Evolutionary conservation across 2,888 invertebrate genomes (phyloP), one percentile per base, ranked within the genome.

Genomic region (Sinotaia quadrata): DNA sequence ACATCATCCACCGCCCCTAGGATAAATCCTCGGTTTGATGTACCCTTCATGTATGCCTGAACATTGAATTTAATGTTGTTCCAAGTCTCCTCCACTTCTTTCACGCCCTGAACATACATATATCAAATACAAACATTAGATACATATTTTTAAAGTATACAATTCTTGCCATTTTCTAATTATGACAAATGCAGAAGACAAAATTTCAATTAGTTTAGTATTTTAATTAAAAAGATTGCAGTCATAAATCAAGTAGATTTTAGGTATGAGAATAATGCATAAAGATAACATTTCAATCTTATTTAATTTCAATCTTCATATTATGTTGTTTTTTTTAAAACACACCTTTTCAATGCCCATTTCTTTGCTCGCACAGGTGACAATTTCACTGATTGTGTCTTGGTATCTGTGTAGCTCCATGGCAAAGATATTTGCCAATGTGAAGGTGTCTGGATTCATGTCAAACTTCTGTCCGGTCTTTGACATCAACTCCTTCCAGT

Each of bases 341-440:
- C 69, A 59, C 62, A 88, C 88, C 86, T 93, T 93, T 87, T 97
- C 97, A 80, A 97, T 96, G n/a, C 93, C 92, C 83, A 96, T 89
- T 87, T 97, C 97, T 83, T 96, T 96, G 74, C 94, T 93, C 36
- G 97, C 96, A 85, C 93, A 93, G 75, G 92, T 94, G 33, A 97
- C 93, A 67, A 97, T 96, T 84, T 93, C 92, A 79, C 93, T 93
- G 44, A 95, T 95, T 4, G 94, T 93, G 0, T 95, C 94, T 41
- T 87, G 85, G 84, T 94, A 95, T 75, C 93, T 92, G 81, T 95
- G 94, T 71, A 96, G 89, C 82, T 97, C 94, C 96, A 97, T 96
- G 1, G 93, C 92, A 85, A 97, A 97, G 92, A 97, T 94, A 84
- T 96, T 95, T 71, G 95, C 94, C 71, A 97, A 89, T 0, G 96